Evolutionary conservation across 2,113 vertebrate genomes (phyloP).

Genomic region (Australoheros scitulus): DNA sequence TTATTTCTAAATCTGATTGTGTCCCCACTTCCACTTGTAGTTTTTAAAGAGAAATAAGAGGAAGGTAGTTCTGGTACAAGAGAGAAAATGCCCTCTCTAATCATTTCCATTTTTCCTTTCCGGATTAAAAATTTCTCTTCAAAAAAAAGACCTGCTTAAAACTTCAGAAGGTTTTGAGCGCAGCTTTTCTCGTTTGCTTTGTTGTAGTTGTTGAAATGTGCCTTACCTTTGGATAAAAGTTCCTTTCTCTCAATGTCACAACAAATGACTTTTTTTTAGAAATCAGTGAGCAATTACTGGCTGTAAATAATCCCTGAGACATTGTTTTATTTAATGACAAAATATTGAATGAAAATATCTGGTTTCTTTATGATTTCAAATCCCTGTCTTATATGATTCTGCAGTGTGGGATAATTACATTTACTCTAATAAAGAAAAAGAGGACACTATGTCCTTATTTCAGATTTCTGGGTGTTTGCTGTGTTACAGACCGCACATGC

Average conservation of each 20-base stretch:
- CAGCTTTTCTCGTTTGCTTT: not conserved
- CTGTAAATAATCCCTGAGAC: not conserved
- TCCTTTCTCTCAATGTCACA: not conserved
- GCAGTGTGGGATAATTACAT: not conserved
- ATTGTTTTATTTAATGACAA: not conserved
- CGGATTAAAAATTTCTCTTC: slow-evolving; percentile 9
- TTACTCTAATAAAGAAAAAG: slow-evolving; percentile 3
- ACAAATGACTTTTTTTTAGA: not conserved
- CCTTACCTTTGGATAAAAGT: not conserved
- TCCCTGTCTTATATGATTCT: not conserved
- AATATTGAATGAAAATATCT: not conserved
- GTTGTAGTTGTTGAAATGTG: not conserved
- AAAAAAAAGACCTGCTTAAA: not conserved
- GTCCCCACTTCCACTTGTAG: slow-evolving; percentile 29
- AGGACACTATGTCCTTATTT: not conserved
- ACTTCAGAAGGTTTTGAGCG: not conserved
- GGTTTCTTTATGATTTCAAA: slow-evolving; percentile 3
- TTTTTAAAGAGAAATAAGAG: slow-evolving; percentile 15
- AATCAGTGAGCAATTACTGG: not conserved
- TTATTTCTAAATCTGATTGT: slow-evolving; percentile 59
- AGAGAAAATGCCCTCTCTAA: not conserved
- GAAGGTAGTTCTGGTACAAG: not conserved
- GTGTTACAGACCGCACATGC: not conserved
- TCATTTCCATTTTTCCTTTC: not conserved
- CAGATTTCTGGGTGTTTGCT: not conserved